phyloP scores from a whole-genome alignment of 2,888 invertebrate species.

The Cephus rjabovi region DNA sequence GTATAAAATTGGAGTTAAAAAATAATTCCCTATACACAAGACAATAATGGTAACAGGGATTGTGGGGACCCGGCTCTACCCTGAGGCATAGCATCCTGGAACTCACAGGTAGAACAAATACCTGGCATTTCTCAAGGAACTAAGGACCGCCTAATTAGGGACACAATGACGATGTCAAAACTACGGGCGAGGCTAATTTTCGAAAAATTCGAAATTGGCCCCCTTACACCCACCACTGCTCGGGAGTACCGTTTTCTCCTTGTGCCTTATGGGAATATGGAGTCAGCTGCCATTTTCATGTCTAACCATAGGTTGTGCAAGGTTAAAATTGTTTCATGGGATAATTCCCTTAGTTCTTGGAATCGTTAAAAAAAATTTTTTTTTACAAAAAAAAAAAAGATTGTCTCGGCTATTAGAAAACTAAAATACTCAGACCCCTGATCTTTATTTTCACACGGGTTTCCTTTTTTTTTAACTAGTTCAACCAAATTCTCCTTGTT shows the following conservation, averaged over 20 bases:
- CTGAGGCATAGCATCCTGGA: not conserved
- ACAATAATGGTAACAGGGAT: not conserved
- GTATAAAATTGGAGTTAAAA: not conserved
- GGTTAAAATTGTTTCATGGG: not conserved
- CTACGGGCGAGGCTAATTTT: slow-evolving; percentile 31
- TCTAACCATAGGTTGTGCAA: not conserved
- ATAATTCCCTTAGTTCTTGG: not conserved
- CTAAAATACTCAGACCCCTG: not conserved
- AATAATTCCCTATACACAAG: not conserved
- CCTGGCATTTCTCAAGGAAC: slow-evolving; percentile 43
- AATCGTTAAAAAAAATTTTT: not conserved
- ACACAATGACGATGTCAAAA: slow-evolving; percentile 51
- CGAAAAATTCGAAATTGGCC: slow-evolving; percentile 12
- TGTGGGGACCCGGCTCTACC: not conserved
- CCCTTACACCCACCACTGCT: not conserved
- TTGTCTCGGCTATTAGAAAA: not conserved
- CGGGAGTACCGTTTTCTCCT: slow-evolving; percentile 24
- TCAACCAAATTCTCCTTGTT: not conserved
- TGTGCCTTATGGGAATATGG: not conserved
- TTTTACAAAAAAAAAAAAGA: not conserved
- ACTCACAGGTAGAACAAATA: slow-evolving; percentile 51
- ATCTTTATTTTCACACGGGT: not conserved
- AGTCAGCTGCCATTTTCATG: not conserved
- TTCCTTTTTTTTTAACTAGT: not conserved
- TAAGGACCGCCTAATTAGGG: slow-evolving; percentile 51